These are phyloP conservation scores for Timandra comae DNA, from an alignment of 2,888 invertebrate species.

Conservation along the genomic window DNA sequence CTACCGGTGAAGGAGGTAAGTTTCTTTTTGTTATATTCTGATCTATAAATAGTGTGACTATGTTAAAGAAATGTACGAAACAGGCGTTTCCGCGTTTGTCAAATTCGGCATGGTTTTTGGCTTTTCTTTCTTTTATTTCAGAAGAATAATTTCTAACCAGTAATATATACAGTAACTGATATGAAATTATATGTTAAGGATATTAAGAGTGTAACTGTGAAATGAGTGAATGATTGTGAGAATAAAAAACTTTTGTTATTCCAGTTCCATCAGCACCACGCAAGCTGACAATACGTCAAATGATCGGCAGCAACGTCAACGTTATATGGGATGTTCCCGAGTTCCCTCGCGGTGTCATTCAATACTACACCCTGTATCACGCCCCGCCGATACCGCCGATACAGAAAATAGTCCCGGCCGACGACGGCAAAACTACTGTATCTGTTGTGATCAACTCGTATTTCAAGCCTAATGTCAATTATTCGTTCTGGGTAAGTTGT, in stretches of 20 bases:
- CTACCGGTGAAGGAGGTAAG: conserved; percentile 81
- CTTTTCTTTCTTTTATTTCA: too few species aligned
- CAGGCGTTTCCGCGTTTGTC: too few species aligned
- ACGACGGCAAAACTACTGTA: conserved; percentile 34
- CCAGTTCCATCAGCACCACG: conserved; percentile 82
- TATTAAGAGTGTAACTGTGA: too few species aligned
- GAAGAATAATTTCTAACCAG: too few species aligned
- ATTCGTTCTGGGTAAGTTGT: conserved; percentile 83
- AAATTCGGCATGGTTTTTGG: too few species aligned
- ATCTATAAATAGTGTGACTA: too few species aligned
- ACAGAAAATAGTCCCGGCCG: conserved; percentile 50
- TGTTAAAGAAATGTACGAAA: too few species aligned
- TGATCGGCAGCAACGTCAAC: conserved; percentile 78
- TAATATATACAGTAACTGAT: too few species aligned
- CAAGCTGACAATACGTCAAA: conserved; percentile 79
- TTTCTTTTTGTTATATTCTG: neutral
- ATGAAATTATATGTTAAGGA: too few species aligned
- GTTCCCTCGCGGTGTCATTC: conserved; percentile 79
- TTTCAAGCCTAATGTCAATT: conserved; percentile 75
- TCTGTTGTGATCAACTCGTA: conserved; percentile 73
- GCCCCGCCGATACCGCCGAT: conserved; percentile 81
- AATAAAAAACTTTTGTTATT: too few species aligned
- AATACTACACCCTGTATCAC: conserved; percentile 79
- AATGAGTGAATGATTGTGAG: too few species aligned
- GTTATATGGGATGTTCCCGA: conserved; percentile 83